Conservation (phyloP, 2,797 vertebrate genomes). For the Echiichthys vipera region DNA sequence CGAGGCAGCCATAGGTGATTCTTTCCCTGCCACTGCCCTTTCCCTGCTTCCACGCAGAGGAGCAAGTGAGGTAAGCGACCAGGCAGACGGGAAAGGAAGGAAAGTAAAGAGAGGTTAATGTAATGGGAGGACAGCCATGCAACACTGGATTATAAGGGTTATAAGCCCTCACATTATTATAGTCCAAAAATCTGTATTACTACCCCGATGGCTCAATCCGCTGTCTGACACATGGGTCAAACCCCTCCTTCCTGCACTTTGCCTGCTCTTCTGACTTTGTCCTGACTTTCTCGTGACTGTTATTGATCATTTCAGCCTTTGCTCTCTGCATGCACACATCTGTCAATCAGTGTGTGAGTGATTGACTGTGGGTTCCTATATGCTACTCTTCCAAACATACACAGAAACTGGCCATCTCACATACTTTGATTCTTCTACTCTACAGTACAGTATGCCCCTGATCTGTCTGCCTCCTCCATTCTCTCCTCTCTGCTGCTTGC, state of each 20-base stretch:
- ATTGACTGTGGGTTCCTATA: conserved; percentile 24
- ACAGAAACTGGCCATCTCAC: conserved; percentile 43
- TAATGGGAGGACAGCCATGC: conserved; percentile 37
- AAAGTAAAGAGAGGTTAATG: conserved; percentile 41
- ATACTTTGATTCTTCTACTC: conserved; percentile 40
- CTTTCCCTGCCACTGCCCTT: conserved; percentile 78
- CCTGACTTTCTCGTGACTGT: conserved; percentile 38
- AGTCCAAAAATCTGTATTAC: background rate
- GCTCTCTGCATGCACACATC: conserved; percentile 4
- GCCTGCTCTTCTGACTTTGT: conserved; percentile 33
- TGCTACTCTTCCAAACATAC: conserved; percentile 19
- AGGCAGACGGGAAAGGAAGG: conserved; percentile 41
- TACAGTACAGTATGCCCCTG: conserved; percentile 39
- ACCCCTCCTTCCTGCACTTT: conserved; percentile 8
- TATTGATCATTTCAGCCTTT: conserved; percentile 25
- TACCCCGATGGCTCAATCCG: background rate
- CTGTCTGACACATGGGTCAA: conserved; percentile 5
- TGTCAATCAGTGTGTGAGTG: background rate
- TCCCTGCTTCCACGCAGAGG: conserved; percentile 67
- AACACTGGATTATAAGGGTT: conserved; percentile 27
- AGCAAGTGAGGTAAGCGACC: conserved; percentile 44
- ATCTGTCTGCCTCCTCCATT: conserved; percentile 50
- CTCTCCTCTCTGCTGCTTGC: conserved; percentile 29
- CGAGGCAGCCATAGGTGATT: conserved; percentile 78
- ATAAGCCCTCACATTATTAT: conserved; percentile 22